Evolutionary conservation across 2,888 invertebrate genomes (phyloP), one percentile per base, ranked within the genome.

Genomic region (Gari tellinella): DNA sequence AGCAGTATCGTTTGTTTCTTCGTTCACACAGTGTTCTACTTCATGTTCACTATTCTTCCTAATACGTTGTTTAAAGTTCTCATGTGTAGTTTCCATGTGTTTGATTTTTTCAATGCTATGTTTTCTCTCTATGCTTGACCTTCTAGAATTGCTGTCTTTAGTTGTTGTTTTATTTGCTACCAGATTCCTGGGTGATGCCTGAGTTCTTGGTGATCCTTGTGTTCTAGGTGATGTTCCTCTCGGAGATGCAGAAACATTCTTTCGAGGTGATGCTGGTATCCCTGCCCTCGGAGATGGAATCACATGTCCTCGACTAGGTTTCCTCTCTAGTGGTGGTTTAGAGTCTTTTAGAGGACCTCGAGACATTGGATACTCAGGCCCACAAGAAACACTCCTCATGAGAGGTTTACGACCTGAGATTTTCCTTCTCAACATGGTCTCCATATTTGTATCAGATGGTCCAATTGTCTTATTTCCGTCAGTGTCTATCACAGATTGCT

Each of bases 321-420:
- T 73, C 25, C 51, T 66, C 38, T 73, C 72, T 25, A 73, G 23
- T 23, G 78, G 69, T 38, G 72, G 69, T 60, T 72, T 77, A 8
- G 49, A 55, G n/a, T 1, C n/a, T 25, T 19, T 21, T 43, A 25
- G 37, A 4, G 46, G 23, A 15, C 41, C 53, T 19, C 62, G 17
- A 0, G 62, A 40, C 12, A 52, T 52, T 7, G 62, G 31, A 31
- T 45, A 41, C 3, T 52, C 38, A 19, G 43, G 52, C 4, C 51
- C 51, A 51, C 12, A 8, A 26, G 31, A 25, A 26, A 25, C 31
- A 25, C 26, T 51, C 15, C 25, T 51, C 25, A 10, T 31, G n/a
- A 38, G 4, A 2, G 40, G 51, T n/a, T 43, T 26, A 25, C 43
- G 57, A 2, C 45, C 57, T 17, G 57, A 17, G 31, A 57, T 57